phyloP scores from a whole-genome alignment of 2,113 vertebrate genomes.

The Cygnus atratus region DNA sequence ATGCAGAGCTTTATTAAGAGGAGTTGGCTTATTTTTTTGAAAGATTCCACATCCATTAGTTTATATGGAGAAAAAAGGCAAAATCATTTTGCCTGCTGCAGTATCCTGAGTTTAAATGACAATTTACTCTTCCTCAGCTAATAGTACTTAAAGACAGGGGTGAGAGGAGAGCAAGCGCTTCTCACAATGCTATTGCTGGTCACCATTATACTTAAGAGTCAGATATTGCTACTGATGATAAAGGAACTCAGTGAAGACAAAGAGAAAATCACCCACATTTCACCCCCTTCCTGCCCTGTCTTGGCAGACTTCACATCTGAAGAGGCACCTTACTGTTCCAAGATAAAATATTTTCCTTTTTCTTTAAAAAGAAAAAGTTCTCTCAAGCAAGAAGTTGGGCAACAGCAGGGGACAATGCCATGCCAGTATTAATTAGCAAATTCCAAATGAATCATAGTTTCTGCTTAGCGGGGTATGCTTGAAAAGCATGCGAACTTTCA shows the following conservation, averaged over 20 bases:
- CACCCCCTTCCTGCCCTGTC: background rate
- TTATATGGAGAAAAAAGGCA: conserved; percentile 26
- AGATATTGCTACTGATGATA: conserved; percentile 6
- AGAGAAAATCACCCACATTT: background rate
- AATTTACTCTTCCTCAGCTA: conserved; percentile 16
- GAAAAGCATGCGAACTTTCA: conserved; percentile 24
- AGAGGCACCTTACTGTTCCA: conserved; percentile 38
- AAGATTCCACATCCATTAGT: conserved; percentile 54
- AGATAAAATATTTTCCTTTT: conserved; percentile 42
- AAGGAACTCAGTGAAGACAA: conserved; percentile 5
- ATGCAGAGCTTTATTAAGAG: conserved; percentile 60
- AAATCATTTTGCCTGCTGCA: background rate
- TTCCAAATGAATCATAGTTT: conserved; percentile 53
- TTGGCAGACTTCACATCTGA: conserved; percentile 28
- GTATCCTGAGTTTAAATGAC: background rate
- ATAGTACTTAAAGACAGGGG: background rate
- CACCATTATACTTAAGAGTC: background rate
- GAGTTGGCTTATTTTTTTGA: conserved; percentile 60
- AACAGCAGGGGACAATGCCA: conserved; percentile 46
- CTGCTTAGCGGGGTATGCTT: conserved; percentile 24
- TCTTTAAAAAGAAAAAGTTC: conserved; percentile 31
- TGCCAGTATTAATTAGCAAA: conserved; percentile 67
- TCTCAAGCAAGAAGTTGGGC: conserved; percentile 51
- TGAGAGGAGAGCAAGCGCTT: background rate
- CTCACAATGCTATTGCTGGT: background rate